phyloP scores from a whole-genome alignment of 2,888 invertebrate genomes.

The Sinelater perroti region DNA sequence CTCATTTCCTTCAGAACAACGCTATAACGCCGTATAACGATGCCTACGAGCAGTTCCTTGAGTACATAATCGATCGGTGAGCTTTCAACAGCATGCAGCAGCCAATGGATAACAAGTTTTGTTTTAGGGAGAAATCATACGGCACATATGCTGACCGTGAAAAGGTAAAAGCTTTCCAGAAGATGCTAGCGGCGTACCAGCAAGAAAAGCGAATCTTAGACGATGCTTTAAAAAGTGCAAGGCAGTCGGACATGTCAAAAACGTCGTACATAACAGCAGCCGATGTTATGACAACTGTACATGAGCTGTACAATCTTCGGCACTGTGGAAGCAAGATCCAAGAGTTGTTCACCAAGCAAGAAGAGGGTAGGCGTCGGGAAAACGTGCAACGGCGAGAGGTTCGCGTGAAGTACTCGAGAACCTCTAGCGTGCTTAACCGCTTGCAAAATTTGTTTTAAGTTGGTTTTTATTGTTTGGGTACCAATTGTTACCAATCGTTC shows the following conservation, averaged over 20 bases:
- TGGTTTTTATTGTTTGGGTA: too few species aligned
- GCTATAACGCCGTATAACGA: slow-evolving; percentile 54
- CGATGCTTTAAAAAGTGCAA: slow-evolving; percentile 3
- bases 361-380: background rate
- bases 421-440: too few species aligned
- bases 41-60: slow-evolving; percentile 52
- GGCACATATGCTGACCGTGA: slow-evolving; percentile 28
- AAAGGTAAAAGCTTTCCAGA: slow-evolving; percentile 29
- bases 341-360: slow-evolving; percentile 34
- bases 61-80: slow-evolving; percentile 52
- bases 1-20: slow-evolving; percentile 53
- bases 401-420: too few species aligned
- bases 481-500: too few species aligned
- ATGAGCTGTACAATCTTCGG: slow-evolving; percentile 33
- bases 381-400: background rate
- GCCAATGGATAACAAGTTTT: background rate
- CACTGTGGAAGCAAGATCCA: slow-evolving; percentile 39
- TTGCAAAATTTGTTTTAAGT: too few species aligned
- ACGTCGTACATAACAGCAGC: slow-evolving; percentile 25
- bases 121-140: slow-evolving; percentile 38
- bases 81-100: background rate
- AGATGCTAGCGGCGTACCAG: slow-evolving; percentile 37
- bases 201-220: slow-evolving; percentile 40
- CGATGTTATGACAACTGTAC: slow-evolving; percentile 30
- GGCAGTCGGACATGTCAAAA: slow-evolving; percentile 11